Evolutionary conservation across 2,113 vertebrate genomes (phyloP).

Genomic region (Plectropomus leopardus): DNA sequence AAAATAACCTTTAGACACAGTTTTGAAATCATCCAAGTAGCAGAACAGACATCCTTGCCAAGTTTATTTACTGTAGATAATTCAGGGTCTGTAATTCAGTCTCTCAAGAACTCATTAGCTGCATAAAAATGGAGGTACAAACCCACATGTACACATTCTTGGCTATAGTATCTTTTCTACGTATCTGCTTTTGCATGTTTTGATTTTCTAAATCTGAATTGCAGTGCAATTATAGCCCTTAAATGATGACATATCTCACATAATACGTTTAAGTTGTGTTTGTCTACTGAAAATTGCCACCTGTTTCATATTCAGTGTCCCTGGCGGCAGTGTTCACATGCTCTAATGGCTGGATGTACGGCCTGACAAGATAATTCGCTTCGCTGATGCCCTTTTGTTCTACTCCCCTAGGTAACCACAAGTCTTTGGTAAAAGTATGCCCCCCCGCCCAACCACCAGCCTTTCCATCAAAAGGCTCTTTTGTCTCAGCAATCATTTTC

Average conservation of each 20-base stretch:
- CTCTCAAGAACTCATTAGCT: too few species aligned
- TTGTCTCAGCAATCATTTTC: conserved; percentile 60
- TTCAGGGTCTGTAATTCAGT: too few species aligned
- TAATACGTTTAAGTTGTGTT: conserved; percentile 19
- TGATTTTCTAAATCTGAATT: not conserved
- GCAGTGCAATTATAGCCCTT: not conserved
- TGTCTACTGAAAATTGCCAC: conserved; percentile 5
- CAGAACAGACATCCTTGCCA: not conserved
- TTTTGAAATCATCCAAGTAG: not conserved
- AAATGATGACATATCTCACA: not conserved
- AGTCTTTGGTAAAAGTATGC: conserved; percentile 45
- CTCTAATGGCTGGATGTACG: conserved; percentile 1
- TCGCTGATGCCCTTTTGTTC: conserved; percentile 53
- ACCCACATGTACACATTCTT: not conserved
- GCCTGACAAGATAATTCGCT: conserved; percentile 69
- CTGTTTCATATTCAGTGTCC: conserved; percentile 15
- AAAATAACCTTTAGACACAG: not conserved
- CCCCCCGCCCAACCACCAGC: not conserved
- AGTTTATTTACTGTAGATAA: not conserved
- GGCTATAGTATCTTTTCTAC: not conserved
- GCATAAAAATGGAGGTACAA: not conserved
- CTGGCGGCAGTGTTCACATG: not conserved
- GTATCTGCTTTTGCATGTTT: not conserved
- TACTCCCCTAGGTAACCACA: conserved; percentile 67
- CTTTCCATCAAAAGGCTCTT: conserved; percentile 38